phyloP scores from a whole-genome alignment of 2,888 invertebrate species.

The Sepioteuthis lessoniana region DNA sequence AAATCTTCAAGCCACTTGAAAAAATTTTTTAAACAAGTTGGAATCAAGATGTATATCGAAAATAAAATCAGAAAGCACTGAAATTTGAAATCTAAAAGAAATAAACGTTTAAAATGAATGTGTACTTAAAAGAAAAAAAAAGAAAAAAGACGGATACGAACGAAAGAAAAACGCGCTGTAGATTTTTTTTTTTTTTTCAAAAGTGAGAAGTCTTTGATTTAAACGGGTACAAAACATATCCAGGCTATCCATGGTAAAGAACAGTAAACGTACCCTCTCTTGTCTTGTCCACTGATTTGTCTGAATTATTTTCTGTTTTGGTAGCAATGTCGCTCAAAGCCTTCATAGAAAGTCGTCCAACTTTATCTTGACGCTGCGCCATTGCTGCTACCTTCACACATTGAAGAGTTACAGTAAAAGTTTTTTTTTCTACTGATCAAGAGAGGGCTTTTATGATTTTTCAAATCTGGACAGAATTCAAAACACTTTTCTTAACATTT shows the following conservation, averaged over 20 bases:
- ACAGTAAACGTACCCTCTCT: slow-evolving; percentile 10
- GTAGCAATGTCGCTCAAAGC: slow-evolving; percentile 58
- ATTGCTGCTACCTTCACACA: slow-evolving; percentile 51
- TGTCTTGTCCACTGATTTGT: slow-evolving; percentile 35
- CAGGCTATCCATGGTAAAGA: neutral
- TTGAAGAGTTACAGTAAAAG: slow-evolving; percentile 51
- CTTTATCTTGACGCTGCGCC: slow-evolving; percentile 52
- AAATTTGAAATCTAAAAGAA: no score
- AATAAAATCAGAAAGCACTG: no score
- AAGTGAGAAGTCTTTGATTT: slow-evolving; percentile 34
- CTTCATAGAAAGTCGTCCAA: slow-evolving; percentile 61
- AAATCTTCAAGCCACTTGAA: no score
- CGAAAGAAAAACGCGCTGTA: slow-evolving; percentile 57
- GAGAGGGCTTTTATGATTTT: neutral
- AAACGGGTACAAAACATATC: slow-evolving; percentile 16
- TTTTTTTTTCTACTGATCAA: neutral
- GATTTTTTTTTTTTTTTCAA: slow-evolving; percentile 70
- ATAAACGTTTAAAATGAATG: no score
- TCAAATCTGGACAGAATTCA: neutral
- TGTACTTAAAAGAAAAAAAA: no score
- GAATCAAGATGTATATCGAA: no score
- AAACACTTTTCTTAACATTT: neutral
- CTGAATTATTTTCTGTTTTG: slow-evolving; percentile 54
- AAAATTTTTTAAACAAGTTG: no score
- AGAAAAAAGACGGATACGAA: no score